Evolutionary conservation across 2,797 vertebrate genomes (phyloP).

Genomic region (Pygocentrus nattereri): DNA sequence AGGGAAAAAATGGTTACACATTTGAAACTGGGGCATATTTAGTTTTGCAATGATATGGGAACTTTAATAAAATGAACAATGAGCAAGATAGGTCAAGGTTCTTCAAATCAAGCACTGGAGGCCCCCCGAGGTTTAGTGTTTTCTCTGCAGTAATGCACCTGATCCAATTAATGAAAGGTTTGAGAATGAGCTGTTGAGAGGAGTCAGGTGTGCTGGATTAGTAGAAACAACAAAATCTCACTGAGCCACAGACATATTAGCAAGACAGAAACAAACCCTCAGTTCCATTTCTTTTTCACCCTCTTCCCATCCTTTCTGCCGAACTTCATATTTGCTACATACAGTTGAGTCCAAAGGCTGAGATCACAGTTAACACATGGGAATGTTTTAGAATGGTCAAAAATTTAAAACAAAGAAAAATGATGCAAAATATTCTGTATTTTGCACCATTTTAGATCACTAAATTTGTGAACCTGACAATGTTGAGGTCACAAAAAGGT

Average conservation of each 20-base stretch:
- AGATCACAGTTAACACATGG: too few species aligned
- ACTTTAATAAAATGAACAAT: background rate
- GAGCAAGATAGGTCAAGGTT: background rate
- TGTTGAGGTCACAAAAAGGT: too few species aligned
- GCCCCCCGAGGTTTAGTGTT: background rate
- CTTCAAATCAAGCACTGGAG: background rate
- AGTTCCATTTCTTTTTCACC: background rate
- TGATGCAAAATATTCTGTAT: too few species aligned
- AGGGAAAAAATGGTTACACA: too few species aligned
- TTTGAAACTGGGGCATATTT: too few species aligned
- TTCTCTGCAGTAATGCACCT: background rate
- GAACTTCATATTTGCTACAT: too few species aligned
- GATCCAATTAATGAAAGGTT: slow-evolving; percentile 13
- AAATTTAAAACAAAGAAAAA: too few species aligned
- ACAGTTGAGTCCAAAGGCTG: too few species aligned
- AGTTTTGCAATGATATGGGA: too few species aligned
- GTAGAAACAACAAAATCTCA: background rate
- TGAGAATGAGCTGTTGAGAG: background rate
- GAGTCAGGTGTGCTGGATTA: slow-evolving; percentile 5
- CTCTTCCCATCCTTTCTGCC: background rate
- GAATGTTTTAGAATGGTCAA: too few species aligned
- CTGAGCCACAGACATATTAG: background rate
- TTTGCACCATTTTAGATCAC: too few species aligned
- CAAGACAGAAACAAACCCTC: background rate
- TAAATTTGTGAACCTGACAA: too few species aligned